Conservation (phyloP, 2,888 invertebrate genomes). For the Fragum whitleyi region DNA sequence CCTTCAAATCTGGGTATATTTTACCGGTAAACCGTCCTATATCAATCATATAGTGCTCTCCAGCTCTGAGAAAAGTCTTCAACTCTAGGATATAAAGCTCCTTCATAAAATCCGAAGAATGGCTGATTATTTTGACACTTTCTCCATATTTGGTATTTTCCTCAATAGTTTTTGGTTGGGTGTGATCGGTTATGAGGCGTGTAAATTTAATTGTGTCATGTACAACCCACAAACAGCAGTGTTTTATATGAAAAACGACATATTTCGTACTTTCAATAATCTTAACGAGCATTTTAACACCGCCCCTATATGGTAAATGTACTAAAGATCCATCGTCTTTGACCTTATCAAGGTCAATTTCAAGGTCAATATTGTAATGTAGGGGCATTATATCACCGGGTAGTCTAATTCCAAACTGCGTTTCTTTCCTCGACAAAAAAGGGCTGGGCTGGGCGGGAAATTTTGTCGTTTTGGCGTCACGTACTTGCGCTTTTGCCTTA, state of each 20-base stretch:
- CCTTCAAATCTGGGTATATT: slow-evolving; percentile 71
- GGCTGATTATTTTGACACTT: slow-evolving; percentile 60
- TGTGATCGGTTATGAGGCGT: not conserved
- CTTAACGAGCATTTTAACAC: slow-evolving; percentile 70
- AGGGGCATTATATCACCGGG: slow-evolving; percentile 72
- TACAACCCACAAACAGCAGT: slow-evolving; percentile 53
- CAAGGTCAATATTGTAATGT: slow-evolving; percentile 74
- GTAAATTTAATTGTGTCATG: slow-evolving; percentile 53
- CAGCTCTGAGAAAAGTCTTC: slow-evolving; percentile 54
- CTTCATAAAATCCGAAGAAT: slow-evolving; percentile 62
- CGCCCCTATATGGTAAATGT: slow-evolving; percentile 62
- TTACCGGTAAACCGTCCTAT: slow-evolving; percentile 67
- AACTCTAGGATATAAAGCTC: slow-evolving; percentile 74
- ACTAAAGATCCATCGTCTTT: slow-evolving; percentile 6
- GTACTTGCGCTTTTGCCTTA: not conserved
- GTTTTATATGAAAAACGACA: slow-evolving; percentile 73
- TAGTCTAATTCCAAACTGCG: slow-evolving; percentile 68
- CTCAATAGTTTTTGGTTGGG: slow-evolving; percentile 12
- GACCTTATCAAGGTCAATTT: slow-evolving; percentile 66
- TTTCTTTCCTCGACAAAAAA: no score
- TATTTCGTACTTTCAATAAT: slow-evolving; percentile 65
- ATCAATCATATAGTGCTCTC: slow-evolving; percentile 60
- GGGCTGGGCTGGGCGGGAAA: slow-evolving; percentile 16
- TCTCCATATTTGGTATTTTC: slow-evolving; percentile 12
- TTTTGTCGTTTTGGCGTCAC: not conserved